phyloP scores from a whole-genome alignment of 2,797 vertebrate species.

The Catostomus latipinnis region DNA sequence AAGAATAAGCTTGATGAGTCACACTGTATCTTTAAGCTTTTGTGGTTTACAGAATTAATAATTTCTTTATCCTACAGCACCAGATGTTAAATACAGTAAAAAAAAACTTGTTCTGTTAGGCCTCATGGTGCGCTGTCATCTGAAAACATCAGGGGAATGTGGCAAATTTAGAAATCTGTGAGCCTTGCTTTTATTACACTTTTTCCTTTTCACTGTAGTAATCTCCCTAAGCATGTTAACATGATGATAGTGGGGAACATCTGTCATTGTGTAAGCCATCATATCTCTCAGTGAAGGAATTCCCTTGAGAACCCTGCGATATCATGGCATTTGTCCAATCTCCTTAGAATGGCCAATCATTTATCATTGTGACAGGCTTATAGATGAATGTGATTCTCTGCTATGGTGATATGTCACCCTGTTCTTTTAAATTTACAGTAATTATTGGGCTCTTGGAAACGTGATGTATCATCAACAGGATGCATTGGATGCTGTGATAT shows the following conservation, averaged over 20 bases:
- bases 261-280: neutral
- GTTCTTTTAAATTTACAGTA: constrained; percentile 57
- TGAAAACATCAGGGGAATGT: constrained; percentile 5
- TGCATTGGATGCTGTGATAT: constrained; percentile 67
- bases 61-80: constrained; percentile 23
- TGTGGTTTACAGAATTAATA: constrained; percentile 9
- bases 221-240: constrained; percentile 10
- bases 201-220: neutral
- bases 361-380: constrained; percentile 44
- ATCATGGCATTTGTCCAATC: constrained; percentile 48
- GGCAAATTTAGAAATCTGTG: constrained; percentile 18
- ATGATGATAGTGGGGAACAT: neutral
- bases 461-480: constrained; percentile 72
- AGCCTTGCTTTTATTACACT: constrained; percentile 18
- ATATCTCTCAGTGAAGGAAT: constrained; percentile 24
- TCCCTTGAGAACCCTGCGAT: constrained; percentile 33
- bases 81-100: constrained; percentile 22
- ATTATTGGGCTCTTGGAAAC: constrained; percentile 63
- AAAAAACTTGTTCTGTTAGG: neutral
- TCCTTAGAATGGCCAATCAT: constrained; percentile 50
- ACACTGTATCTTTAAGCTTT: neutral
- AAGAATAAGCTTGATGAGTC: neutral
- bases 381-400: constrained; percentile 57
- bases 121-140: neutral
- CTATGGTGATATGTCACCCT: constrained; percentile 58